Evolutionary conservation across 1,140 invertebrate species (phyloP).

Genomic region (Trichonephila clavipes): DNA sequence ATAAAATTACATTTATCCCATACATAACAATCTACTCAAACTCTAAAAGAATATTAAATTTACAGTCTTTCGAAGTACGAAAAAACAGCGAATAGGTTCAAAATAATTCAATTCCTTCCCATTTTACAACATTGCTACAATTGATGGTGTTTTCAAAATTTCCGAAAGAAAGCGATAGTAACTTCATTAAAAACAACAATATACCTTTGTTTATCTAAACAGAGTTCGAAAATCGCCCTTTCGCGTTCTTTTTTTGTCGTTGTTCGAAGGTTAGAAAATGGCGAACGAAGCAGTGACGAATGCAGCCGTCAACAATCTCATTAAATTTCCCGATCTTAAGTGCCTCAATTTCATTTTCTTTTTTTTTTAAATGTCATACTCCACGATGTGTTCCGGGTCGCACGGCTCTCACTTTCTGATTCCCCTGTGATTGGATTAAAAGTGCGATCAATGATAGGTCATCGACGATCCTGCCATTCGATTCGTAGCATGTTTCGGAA

Average conservation of each 20-base stretch:
- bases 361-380: not conserved
- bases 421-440: constrained; percentile 2
- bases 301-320: not conserved
- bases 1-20: no score
- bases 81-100: no score
- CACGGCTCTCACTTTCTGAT: not conserved
- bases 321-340: not conserved
- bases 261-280: not conserved
- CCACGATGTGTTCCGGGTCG: not conserved
- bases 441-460: not conserved
- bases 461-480: not conserved
- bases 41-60: no score
- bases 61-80: no score
- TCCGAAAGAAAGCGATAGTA: not conserved
- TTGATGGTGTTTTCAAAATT: not conserved
- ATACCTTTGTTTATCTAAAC: not conserved
- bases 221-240: not conserved
- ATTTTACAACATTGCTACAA: not conserved
- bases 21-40: no score
- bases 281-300: not conserved
- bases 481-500: not conserved
- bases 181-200: not conserved
- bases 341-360: not conserved
- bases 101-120: no score
- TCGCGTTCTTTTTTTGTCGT: not conserved